Base-by-base conservation (phyloP, 2,888 invertebrate genomes). In the Podotricha telesiphe region DNA sequence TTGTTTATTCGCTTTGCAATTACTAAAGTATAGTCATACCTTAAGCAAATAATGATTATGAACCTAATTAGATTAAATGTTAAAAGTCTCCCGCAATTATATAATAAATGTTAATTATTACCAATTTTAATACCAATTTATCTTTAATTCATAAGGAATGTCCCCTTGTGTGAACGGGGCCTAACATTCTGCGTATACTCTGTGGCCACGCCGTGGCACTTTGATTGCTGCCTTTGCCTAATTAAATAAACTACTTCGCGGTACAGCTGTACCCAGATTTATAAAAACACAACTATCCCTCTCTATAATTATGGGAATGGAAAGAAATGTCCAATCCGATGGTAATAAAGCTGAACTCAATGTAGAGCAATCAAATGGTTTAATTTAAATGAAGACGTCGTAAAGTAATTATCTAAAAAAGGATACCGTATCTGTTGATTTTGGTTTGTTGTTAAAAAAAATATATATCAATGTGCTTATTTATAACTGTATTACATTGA, bases 231-330 rank as follows among this genome's bases (percentile, higher is more conserved):
- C 51, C 67, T 67, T 67, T 80, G 79, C 80, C 84, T 91, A 89
- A 91, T 90, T 91, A 89, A 89, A 88, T 89, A 87, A 90, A 87
- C 86, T 82, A 84, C 85, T 89, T 88, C 86, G 82, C 69, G 76
- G 86, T 83, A 83, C 70, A 70, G 65, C 70, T 70, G 68, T 65
- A 56, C 19, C 17, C 22, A 37, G 61, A 61, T 53, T 65, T 65
- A 58, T 68, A 68, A 62, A 40, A 65, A 69, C 62, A 45, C 42
- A 34, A 61, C 69, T 64, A 71, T 73, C 72, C 66, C 66, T 67
- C 70, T 73, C 68, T 73, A 53, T 73, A 70, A 70, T 73, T 70
- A 68, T 63, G 53, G 56, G 65, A 66, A 59, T 40, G 47, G 55
- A 67, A 67, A 66, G 69, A 67, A 28, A 62, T 47, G 67, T 53